phyloP scores from a whole-genome alignment of 1,140 invertebrate species.

The Atopsyche davidsoni region DNA sequence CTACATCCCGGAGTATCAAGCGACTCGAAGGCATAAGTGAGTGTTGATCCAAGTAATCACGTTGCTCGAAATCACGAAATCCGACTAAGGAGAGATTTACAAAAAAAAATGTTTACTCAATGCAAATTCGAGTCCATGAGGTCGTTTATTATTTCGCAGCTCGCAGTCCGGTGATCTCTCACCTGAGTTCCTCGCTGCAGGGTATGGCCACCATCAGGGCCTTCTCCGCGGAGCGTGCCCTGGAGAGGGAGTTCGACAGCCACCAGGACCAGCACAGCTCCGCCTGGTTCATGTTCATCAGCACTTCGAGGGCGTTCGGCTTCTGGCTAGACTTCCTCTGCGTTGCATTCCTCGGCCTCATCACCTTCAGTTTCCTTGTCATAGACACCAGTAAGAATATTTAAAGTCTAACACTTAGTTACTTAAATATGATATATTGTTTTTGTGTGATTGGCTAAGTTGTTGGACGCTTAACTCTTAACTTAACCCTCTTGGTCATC shows the following conservation, averaged over 20 bases:
- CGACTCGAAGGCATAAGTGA: slow-evolving; percentile 54
- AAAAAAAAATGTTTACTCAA: background rate
- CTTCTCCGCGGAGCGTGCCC: slow-evolving; percentile 48
- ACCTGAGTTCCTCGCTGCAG: slow-evolving; percentile 58
- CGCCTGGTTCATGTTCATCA: slow-evolving; percentile 59
- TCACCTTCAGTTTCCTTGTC: slow-evolving; percentile 52
- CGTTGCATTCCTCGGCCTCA: slow-evolving; percentile 53
- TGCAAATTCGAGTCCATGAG: background rate
- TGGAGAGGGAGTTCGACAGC: slow-evolving; percentile 51
- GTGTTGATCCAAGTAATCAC: slow-evolving; percentile 6
- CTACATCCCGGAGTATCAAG: slow-evolving; percentile 61
- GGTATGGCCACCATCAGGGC: slow-evolving; percentile 64
- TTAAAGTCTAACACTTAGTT: too few species aligned
- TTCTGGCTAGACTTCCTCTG: slow-evolving; percentile 65
- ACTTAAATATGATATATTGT: background rate
- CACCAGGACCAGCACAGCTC: slow-evolving; percentile 44
- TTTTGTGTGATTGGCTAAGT: background rate
- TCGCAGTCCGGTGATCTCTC: slow-evolving; percentile 63
- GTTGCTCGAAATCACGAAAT: background rate
- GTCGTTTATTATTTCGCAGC: slow-evolving; percentile 34
- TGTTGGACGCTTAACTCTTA: background rate
- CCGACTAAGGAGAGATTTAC: background rate
- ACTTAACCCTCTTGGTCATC: background rate
- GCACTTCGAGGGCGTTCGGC: slow-evolving; percentile 62
- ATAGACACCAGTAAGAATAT: too few species aligned